Percentiles rank a stretch among this genome's conserved stretches.
phyloP scores from a whole-genome alignment of 2,113 vertebrate genomes.

The Echinops telfairi region DNA sequence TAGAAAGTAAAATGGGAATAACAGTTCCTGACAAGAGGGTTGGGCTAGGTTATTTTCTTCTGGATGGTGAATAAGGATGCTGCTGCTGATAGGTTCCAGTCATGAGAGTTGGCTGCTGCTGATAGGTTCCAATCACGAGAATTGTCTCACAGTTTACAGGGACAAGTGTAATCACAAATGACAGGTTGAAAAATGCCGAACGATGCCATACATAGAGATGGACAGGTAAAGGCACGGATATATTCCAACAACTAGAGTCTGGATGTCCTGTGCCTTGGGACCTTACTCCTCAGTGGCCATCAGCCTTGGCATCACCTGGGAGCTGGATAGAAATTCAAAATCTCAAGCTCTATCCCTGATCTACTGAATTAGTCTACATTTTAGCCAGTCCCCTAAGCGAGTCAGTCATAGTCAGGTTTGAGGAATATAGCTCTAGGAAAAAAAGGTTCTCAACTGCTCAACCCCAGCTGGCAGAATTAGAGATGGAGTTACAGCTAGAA shows the following conservation, averaged over 20 bases:
- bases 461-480: neutral
- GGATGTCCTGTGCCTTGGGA: neutral
- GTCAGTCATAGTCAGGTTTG: neutral
- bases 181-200: slow-evolving; percentile 30
- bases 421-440: neutral
- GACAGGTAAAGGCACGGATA: neutral
- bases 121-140: neutral
- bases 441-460: neutral
- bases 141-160: neutral
- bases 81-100: neutral
- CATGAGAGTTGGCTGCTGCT: neutral
- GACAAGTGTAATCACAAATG: slow-evolving; percentile 3
- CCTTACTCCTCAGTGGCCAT: neutral
- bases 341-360: neutral
- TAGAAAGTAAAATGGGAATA: neutral
- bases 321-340: neutral
- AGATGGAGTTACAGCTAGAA: neutral
- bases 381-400: neutral
- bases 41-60: neutral
- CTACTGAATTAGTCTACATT: neutral
- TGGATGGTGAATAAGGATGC: neutral
- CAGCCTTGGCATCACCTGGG: neutral
- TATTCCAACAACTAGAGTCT: neutral
- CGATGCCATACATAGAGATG: neutral
- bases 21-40: neutral